phyloP scores from a whole-genome alignment of 2,888 invertebrate species.

The Sussaba pulchella region DNA sequence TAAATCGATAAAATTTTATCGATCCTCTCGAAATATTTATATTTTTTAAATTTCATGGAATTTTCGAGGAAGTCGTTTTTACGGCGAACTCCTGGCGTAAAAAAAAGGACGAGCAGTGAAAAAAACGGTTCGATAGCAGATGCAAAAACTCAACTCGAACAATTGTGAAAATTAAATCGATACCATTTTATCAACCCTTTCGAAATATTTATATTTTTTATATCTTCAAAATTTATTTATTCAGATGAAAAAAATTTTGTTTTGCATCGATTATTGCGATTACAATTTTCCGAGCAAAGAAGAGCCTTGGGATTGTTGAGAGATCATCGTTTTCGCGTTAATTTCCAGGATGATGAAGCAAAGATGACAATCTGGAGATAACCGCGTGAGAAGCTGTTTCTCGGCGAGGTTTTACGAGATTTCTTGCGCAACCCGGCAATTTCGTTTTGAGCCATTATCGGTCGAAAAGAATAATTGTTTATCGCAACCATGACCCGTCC shows the following conservation, averaged over 20 bases:
- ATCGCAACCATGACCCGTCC: constrained; percentile 10
- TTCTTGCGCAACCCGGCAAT: too few species aligned
- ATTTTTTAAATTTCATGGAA: too few species aligned
- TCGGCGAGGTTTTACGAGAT: neutral
- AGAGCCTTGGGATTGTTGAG: too few species aligned
- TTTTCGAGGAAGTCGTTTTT: constrained; percentile 71
- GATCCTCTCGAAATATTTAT: too few species aligned
- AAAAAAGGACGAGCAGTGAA: constrained; percentile 73
- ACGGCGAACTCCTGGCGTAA: constrained; percentile 67
- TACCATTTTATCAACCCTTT: neutral
- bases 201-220: too few species aligned
- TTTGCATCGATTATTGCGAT: constrained; percentile 5
- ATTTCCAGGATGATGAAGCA: constrained; percentile 13
- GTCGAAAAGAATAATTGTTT: constrained; percentile 45
- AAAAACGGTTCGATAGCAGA: constrained; percentile 28
- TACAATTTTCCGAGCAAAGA: too few species aligned
- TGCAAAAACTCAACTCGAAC: constrained; percentile 37
- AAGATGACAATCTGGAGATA: neutral
- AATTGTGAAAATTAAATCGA: constrained; percentile 46
- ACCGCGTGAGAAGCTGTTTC: neutral
- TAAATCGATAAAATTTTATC: constrained; percentile 31
- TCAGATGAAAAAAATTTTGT: neutral
- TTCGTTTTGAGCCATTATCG: too few species aligned
- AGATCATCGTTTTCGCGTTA: too few species aligned
- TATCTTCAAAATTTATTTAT: too few species aligned